Evolutionary conservation across 2,888 invertebrate species (phyloP), one percentile per base, ranked within the genome.

Genomic region (Tinea pellionella): DNA sequence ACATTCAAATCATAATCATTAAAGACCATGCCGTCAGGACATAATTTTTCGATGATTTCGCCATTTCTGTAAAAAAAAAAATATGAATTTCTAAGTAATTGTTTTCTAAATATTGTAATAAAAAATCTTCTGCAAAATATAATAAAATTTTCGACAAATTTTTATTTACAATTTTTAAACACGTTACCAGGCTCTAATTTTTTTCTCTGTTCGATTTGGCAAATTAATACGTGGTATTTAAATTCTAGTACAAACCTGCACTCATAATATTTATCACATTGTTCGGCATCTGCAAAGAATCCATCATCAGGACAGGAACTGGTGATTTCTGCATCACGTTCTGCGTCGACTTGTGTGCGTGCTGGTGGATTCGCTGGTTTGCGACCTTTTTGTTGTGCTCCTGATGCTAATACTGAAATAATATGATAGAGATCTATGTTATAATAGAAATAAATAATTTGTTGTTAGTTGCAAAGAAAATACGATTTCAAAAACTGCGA

Each of bases 11-110:
- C 93, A 78, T 91, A 95, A 79, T 95, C 96, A 68, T 96, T 95
- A 86, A 96, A 96, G 59, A 96, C 95, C 89, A 95, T 92, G 18
- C 96, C 96, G 73, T 96, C 96, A 0, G 95, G 93, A 65, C 96
- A 96, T 2, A 96, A 87, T 73, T 93, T 94, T 70, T 93, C 94
- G 0, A 90, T 92, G 60, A 92, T 90, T 66, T 88, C 89, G 19
- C 94, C 94, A 62, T 92, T 91, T 61, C 90, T 90, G 81, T 42
- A 85, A 85, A 24, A 24, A 24, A 3, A n/a, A n/a, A n/a, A n/a
- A n/a, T 53, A 15, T 6, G 7, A 53, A 15, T 11, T 53, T 43
- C 15, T 12, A 43, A 43, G 12, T 43, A 43, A n/a, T n/a, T n/a
- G n/a, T n/a, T n/a, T n/a, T n/a, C n/a, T n/a, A n/a, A n/a, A n/a